Conservation (phyloP, 2,113 vertebrate species). For the Tragelaphus buxtoni region DNA sequence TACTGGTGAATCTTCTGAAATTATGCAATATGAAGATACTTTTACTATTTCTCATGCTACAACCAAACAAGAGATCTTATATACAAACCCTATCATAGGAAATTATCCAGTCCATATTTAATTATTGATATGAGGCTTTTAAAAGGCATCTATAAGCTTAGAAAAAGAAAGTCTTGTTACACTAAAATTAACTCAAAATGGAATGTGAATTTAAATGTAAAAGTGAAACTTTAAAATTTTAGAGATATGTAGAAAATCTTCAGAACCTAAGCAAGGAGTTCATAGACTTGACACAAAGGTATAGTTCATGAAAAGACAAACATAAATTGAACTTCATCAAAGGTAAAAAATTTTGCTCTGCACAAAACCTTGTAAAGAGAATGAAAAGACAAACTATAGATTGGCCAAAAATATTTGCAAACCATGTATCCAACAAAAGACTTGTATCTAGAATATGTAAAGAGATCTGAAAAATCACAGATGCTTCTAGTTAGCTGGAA, state of each 20-base stretch:
- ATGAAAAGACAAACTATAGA: neutral
- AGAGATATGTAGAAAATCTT: neutral
- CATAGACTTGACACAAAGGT: neutral
- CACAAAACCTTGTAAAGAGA: neutral
- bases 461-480: neutral
- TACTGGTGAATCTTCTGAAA: neutral
- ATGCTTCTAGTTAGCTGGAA: neutral
- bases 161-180: neutral
- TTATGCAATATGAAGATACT: neutral
- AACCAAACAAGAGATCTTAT: neutral
- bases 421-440: neutral
- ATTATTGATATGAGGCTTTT: neutral
- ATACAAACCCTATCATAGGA: neutral
- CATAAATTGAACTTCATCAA: neutral
- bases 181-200: neutral
- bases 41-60: neutral
- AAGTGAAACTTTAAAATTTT: neutral
- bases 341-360: neutral
- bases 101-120: neutral
- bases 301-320: neutral
- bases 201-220: neutral
- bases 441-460: neutral
- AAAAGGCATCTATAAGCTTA: neutral
- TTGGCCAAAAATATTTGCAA: neutral
- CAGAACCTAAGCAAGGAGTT: neutral